Base-by-base conservation (phyloP, 2,888 invertebrate genomes). In the Hirtodrosophila histrioides region DNA sequence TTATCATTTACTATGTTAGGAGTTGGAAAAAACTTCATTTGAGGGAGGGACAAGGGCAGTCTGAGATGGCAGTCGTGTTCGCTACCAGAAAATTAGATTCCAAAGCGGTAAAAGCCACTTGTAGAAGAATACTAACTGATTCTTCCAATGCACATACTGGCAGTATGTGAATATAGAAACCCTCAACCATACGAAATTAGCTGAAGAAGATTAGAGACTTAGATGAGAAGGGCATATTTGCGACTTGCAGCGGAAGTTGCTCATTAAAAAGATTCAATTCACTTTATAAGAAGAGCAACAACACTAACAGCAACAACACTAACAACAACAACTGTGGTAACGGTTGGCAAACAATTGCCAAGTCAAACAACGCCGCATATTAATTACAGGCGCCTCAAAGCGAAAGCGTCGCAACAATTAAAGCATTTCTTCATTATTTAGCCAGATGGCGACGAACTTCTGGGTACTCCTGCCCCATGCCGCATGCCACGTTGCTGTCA, bases 381-480 rank as follows among this genome's bases (percentile, higher is more conserved):
- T 82, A 82, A 82, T 81, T 82, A 72, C 85, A 73, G 36, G 17
- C 68, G 69, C 74, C 66, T 68, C 68, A 71, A 75, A 69, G 51
- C 44, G 49, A 54, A 58, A 49, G 64, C 63, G 75, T 72, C 71
- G 69, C 84, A 74, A 73, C 80, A 84, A 84, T 86, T 86, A 86
- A 86, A 78, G 80, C 73, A 86, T 84, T 78, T 71, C 76, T 73
- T 75, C 74, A 78, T 83, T 84, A 80, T 74, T 72, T 58, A 66
- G 64, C 55, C 70, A 54, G 67, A 58, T 69, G 76, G 49, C 69
- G 71, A 63, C 69, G 63, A 72, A 75, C 72, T 67, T 70, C 67
- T 37, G 43, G 37, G 43, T 9, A 41, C 43, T 48, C 24, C 8
- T 53, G 17, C 46, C 53, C 0, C 57, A 5, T 54, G 31, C 31